Evolutionary conservation across 2,797 vertebrate genomes (phyloP), one percentile per base, ranked within the genome.

Genomic region (Enteromius thamalakanensis): DNA sequence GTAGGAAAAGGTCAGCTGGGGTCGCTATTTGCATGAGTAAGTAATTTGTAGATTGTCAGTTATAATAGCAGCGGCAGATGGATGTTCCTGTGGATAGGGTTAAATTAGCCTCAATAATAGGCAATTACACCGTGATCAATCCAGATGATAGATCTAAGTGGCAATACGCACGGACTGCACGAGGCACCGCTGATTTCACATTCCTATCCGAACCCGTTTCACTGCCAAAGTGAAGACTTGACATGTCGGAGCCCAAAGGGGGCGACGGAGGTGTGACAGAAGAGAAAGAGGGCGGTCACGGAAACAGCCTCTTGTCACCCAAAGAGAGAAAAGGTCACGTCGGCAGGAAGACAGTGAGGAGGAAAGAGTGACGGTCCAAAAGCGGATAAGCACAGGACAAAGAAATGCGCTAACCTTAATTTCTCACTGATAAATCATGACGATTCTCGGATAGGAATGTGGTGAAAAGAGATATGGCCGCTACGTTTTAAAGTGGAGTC

Each of bases 91-190:
- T 82, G 74, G 94, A 97, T 95, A 96, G 97, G 97, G 97, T 97
- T 96, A 97, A 99, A 98, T 97, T 97, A 99, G 97, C 95, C 95
- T 96, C 97, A 97, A 97, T 97, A 98, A 98, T 95, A 96, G 95
- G 94, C 96, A 96, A 94, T 96, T 95, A 96, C 96, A 95, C 89
- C 90, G 96, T 97, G 97, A 99, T 99, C 98, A 98, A 98, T 99
- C 98, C 98, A 96, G 94, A 96, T 98, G 98, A 99, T 98, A 97
- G 97, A 99, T 99, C 96, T 96, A 96, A 98, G 95, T 95, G 95
- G 96, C 96, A 97, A 97, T 95, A 92, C 92, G 90, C 95, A 93
- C 92, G 92, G 97, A 98, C 97, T 94, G 89, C 89, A 91, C 69
- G 79, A 79, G 69, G 89, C 88, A 86, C 12, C 83, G 91, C 93